Evolutionary conservation across 2,888 invertebrate species (phyloP).

Genomic region (Cephus sareptanus): DNA sequence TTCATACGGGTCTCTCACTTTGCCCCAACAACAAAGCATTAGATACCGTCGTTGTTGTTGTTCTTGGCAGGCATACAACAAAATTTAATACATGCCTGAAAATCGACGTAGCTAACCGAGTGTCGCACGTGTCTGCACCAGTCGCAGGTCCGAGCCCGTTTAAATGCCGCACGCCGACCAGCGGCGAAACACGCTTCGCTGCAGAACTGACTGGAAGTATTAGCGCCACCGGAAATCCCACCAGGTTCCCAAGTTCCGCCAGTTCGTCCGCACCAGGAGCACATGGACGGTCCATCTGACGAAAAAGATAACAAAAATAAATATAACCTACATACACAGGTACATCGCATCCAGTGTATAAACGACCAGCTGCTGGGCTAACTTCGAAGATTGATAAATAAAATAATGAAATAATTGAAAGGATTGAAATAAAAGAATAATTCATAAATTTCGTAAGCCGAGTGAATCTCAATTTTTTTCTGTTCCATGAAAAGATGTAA

Average conservation of each 20-base stretch:
- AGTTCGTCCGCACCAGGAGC: conserved; percentile 64
- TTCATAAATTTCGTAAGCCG: too few relatives aligned
- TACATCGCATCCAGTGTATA: neutral
- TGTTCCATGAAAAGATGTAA: too few relatives aligned
- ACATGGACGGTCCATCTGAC: conserved; percentile 42
- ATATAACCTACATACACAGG: neutral
- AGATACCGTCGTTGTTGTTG: neutral
- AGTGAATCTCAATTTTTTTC: too few relatives aligned
- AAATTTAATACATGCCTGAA: conserved; percentile 65
- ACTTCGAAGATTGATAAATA: neutral
- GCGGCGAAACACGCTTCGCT: conserved; percentile 93
- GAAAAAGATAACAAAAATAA: neutral
- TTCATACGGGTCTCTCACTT: neutral
- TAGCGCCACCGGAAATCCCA: conserved; percentile 62
- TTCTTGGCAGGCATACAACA: neutral
- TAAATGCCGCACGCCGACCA: conserved; percentile 89
- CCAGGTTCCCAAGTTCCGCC: conserved; percentile 69
- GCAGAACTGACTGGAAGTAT: conserved; percentile 74
- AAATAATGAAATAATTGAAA: too few relatives aligned
- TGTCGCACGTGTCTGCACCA: conserved; percentile 93
- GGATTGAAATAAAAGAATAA: too few relatives aligned
- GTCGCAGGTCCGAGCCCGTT: conserved; percentile 91
- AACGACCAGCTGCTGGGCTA: neutral
- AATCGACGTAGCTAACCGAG: conserved; percentile 91
- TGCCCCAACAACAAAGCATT: neutral